Evolutionary conservation across 2,797 vertebrate species (phyloP), one percentile per base, ranked within the genome.

Genomic region (Nannoperca australis): DNA sequence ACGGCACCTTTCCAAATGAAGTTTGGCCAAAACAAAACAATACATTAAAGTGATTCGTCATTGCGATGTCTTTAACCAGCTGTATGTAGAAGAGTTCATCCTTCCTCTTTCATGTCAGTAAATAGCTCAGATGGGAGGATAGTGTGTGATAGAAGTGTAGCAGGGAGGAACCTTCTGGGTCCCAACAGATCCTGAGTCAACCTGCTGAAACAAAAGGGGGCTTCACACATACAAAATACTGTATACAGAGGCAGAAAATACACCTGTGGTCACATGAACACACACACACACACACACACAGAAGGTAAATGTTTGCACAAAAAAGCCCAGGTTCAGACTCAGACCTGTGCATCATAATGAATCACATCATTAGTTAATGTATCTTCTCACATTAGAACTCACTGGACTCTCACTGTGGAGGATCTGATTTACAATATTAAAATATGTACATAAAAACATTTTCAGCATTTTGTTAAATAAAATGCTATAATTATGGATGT

Each of bases 51-150:
- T 40, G 2, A 30, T 65, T 79, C 34, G 61, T 58, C 59, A 67
- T 62, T 65, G 17, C 27, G n/a, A 49, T 62, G 58, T 74, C 20
- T 4, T 65, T 32, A 18, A n/a, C 32, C 67, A 81, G 73, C 73
- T 73, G 68, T 49, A 20, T 61, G 61, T 45, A 30, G 34, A 64
- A 34, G n/a, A 63, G 36, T 53, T 77, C 50, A 76, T 70, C 65
- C 66, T 44, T 75, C 76, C 67, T 76, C 40, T 24, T 67, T 72
- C 65, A 24, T 86, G 83, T 89, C 83, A 90, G 78, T 76, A 62
- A 78, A 87, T 53, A 81, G 76, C 42, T 80, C 36, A 76, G 73
- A 80, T 1, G 36, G 82, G 78, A 87, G 83, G 70, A 83, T 27
- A 27, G 24, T 27, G 24, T 27, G 24, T 27, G 24, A 27, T 27